These are phyloP conservation scores for Euphydryas editha DNA, from an alignment of 2,888 invertebrate species.

Conservation along the genomic window DNA sequence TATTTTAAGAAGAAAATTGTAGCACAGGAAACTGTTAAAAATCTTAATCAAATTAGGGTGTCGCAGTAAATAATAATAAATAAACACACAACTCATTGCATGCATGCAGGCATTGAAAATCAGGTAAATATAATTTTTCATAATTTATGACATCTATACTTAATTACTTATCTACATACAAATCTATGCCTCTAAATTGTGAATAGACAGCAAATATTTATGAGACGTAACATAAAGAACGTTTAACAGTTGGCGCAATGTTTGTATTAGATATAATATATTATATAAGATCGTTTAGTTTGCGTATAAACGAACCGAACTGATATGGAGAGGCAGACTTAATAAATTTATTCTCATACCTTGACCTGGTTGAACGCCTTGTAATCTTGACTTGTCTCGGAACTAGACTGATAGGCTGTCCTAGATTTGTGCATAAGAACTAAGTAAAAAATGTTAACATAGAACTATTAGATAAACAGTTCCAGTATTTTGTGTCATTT, in stretches of 20 bases:
- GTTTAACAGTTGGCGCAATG: neutral
- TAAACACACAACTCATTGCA: too few species aligned
- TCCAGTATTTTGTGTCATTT: too few species aligned
- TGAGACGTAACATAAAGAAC: neutral
- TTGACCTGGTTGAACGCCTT: constrained; percentile 58
- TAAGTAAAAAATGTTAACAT: neutral
- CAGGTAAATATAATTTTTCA: too few species aligned
- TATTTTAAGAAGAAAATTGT: neutral
- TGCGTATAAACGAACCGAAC: constrained; percentile 9
- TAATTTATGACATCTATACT: too few species aligned
- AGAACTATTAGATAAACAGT: neutral
- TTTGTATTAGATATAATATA: too few species aligned
- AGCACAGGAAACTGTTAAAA: too few species aligned
- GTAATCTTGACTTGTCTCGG: constrained; percentile 35
- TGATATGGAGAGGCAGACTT: constrained; percentile 34
- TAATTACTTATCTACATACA: too few species aligned
- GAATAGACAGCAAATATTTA: too few species aligned
- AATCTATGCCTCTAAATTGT: too few species aligned
- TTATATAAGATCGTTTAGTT: neutral
- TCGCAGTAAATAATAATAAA: too few species aligned
- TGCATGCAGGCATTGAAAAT: too few species aligned
- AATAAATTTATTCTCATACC: constrained; percentile 47
- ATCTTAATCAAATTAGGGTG: too few species aligned
- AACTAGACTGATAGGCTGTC: constrained; percentile 30
- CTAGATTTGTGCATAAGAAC: constrained; percentile 11